Evolutionary conservation across 2,888 invertebrate genomes (phyloP).

Genomic region (Drosophila kambysellisi): DNA sequence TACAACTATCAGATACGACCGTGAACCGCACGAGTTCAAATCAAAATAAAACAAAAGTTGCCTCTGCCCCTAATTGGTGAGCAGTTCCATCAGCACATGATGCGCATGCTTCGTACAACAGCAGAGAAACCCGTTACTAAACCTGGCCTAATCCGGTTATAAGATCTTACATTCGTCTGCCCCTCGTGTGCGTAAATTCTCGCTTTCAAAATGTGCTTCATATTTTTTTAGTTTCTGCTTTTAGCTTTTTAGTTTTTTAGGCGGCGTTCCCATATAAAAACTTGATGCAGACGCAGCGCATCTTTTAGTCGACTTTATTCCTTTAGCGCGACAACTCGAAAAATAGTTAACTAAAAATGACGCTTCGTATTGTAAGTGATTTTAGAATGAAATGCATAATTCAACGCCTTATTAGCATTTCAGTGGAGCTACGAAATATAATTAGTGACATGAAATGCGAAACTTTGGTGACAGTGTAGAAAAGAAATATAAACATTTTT

Average conservation of each 20-base stretch:
- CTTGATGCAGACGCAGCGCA: slow-evolving; percentile 61
- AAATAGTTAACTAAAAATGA: slow-evolving; percentile 32
- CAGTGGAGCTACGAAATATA: neutral
- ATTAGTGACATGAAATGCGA: neutral
- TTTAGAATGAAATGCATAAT: slow-evolving; percentile 5
- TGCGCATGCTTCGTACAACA: slow-evolving; percentile 12
- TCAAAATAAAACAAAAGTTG: slow-evolving; percentile 29
- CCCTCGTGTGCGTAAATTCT: slow-evolving; percentile 41
- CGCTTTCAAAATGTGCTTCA: slow-evolving; percentile 54
- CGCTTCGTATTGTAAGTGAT: slow-evolving; percentile 54
- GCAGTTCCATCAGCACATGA: slow-evolving; percentile 31
- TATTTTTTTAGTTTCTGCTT: slow-evolving; percentile 16
- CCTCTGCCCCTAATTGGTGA: slow-evolving; percentile 51
- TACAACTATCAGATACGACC: slow-evolving; percentile 44
- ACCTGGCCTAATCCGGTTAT: slow-evolving; percentile 75
- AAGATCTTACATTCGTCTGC: slow-evolving; percentile 70
- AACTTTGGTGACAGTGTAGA: neutral
- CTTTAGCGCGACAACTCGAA: slow-evolving; percentile 35
- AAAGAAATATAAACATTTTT: neutral
- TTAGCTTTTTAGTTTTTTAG: slow-evolving; percentile 24
- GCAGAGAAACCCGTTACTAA: slow-evolving; percentile 56
- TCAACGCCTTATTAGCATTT: neutral
- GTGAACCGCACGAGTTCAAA: slow-evolving; percentile 67
- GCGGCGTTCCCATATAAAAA: slow-evolving; percentile 59
- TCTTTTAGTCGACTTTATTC: slow-evolving; percentile 70